Percentiles rank a stretch among this genome's conserved stretches.
These are phyloP conservation scores for Pinctada fucata DNA, from an alignment of 2,888 invertebrate species.

Conservation along the genomic window DNA sequence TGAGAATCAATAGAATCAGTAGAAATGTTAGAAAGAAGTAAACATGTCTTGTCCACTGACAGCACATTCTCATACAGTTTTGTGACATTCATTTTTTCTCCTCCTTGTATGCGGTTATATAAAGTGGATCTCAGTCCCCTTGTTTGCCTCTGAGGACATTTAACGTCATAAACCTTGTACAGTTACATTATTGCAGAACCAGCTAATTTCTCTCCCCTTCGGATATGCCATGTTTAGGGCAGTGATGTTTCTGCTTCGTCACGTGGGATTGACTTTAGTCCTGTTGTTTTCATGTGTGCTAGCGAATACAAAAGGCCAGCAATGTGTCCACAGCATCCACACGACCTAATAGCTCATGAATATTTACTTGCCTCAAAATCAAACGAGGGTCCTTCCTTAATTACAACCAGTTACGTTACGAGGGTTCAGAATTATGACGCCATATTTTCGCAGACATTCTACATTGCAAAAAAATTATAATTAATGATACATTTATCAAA, in stretches of 20 bases:
- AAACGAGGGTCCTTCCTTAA: neutral
- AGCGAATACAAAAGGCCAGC: neutral
- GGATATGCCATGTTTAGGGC: slow-evolving; percentile 13
- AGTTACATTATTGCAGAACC: neutral
- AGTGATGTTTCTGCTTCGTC: slow-evolving; percentile 11
- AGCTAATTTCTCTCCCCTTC: neutral
- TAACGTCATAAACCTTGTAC: slow-evolving; percentile 7
- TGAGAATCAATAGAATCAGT: neutral
- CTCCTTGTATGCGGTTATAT: slow-evolving; percentile 4
- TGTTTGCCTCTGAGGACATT: slow-evolving; percentile 10
- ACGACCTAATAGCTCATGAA: neutral
- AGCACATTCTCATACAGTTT: neutral
- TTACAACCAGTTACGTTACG: no score
- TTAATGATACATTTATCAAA: no score
- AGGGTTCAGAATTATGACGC: no score
- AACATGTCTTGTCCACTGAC: neutral
- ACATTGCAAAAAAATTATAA: no score
- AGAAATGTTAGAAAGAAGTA: neutral
- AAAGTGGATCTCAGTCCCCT: slow-evolving; percentile 10
- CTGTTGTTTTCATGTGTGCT: slow-evolving; percentile 7
- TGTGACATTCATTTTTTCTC: neutral
- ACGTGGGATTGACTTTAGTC: neutral
- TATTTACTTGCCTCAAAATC: neutral
- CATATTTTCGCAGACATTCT: no score
- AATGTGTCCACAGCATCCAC: neutral